Evolutionary conservation across 2,113 vertebrate genomes (phyloP).

Genomic region (Crotophaga sulcirostris): DNA sequence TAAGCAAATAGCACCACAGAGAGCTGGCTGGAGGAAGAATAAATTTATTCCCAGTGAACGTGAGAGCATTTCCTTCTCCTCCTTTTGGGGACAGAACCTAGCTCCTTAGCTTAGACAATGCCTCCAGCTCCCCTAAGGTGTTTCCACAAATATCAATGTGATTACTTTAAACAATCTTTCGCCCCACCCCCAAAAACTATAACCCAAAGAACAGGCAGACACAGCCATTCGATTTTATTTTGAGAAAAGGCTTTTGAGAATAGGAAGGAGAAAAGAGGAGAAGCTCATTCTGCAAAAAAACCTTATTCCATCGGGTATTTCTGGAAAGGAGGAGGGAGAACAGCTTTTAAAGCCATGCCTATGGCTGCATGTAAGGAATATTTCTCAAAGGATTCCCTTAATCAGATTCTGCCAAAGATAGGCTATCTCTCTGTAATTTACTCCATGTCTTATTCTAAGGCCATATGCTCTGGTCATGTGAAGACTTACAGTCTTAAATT

Average conservation of each 20-base stretch:
- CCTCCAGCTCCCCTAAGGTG: not conserved
- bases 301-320: not conserved
- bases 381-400: slow-evolving; percentile 11
- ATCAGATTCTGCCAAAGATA: slow-evolving; percentile 22
- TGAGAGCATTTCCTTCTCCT: not conserved
- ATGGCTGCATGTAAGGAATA: not conserved
- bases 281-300: not conserved
- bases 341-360: not conserved
- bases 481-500: slow-evolving; percentile 30
- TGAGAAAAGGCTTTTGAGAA: not conserved
- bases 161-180: not conserved
- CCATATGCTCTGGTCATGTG: not conserved
- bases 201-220: not conserved
- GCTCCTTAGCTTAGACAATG: not conserved
- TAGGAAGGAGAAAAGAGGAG: not conserved
- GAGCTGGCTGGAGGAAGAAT: not conserved
- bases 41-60: not conserved
- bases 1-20: not conserved
- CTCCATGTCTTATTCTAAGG: not conserved
- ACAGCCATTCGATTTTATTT: not conserved
- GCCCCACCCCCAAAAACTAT: not conserved
- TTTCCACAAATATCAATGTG: not conserved
- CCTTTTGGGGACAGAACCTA: not conserved
- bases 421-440: not conserved
- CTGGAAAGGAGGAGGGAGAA: not conserved